Conservation (phyloP, 2,888 invertebrate genomes). For the Malachius bipustulatus region DNA sequence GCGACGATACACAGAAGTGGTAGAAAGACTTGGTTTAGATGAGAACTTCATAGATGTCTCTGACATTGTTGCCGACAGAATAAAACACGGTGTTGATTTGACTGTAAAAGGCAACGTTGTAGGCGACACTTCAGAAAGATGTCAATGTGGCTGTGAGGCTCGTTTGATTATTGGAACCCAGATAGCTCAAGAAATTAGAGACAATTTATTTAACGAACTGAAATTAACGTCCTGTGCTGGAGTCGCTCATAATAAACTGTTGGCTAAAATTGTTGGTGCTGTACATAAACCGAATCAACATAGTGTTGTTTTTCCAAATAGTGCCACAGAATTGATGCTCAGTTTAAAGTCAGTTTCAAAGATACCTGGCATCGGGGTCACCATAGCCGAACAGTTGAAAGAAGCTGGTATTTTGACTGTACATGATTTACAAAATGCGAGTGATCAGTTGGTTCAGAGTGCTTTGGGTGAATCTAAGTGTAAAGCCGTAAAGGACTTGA, state of each 20-base stretch:
- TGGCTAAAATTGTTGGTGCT: constrained; percentile 66
- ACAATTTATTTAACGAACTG: constrained; percentile 53
- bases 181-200: constrained; percentile 65
- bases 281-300: constrained; percentile 73
- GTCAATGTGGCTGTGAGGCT: constrained; percentile 62
- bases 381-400: constrained; percentile 52
- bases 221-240: constrained; percentile 73
- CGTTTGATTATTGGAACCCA: constrained; percentile 58
- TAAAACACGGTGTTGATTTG: constrained; percentile 23
- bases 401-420: constrained; percentile 55
- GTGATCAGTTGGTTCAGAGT: constrained; percentile 42
- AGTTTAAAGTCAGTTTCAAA: constrained; percentile 48
- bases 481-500: constrained; percentile 53
- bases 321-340: constrained; percentile 52
- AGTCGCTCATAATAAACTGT: constrained; percentile 69
- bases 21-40: constrained; percentile 75
- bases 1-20: constrained; percentile 56
- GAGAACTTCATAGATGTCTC: constrained; percentile 78
- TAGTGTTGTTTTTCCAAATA: constrained; percentile 62
- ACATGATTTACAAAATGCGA: constrained; percentile 51
- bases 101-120: constrained; percentile 42
- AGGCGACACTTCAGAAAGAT: constrained; percentile 42
- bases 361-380: constrained; percentile 67
- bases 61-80: constrained; percentile 45
- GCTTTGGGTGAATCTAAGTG: constrained; percentile 58